Conservation (phyloP, 1,140 invertebrate genomes). For the Caenorhabditis inopinata region DNA sequence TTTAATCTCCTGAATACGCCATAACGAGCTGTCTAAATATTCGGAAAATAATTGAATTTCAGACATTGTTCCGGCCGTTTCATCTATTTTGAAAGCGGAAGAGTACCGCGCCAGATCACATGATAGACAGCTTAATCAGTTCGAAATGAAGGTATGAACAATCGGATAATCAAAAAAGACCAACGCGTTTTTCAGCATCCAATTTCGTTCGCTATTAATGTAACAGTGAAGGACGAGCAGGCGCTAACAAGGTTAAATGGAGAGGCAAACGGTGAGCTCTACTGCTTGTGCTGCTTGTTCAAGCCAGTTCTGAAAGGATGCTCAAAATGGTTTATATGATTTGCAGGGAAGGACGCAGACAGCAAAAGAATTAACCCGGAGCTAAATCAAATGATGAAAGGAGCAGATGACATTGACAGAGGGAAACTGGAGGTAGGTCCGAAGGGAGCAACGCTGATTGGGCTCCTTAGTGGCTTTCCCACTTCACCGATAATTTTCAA, state of each 20-base stretch:
- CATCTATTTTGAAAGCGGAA: slow-evolving; percentile 24
- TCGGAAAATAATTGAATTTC: slow-evolving; percentile 10
- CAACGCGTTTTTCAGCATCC: neutral
- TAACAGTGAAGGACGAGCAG: neutral
- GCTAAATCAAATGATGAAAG: slow-evolving; percentile 13
- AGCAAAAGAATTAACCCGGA: slow-evolving; percentile 4
- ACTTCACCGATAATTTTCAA: too few species aligned
- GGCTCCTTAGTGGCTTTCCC: too few species aligned
- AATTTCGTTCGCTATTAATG: neutral
- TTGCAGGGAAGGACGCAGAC: slow-evolving; percentile 9
- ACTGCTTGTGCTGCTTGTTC: too few species aligned
- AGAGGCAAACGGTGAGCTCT: neutral
- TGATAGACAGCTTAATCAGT: neutral
- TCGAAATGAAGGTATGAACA: neutral
- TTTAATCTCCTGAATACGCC: neutral
- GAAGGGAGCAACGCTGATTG: too few species aligned
- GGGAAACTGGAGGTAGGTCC: neutral
- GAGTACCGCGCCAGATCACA: neutral
- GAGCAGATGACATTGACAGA: neutral
- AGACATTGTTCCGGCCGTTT: slow-evolving; percentile 6
- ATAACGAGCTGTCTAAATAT: neutral
- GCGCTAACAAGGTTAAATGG: neutral
- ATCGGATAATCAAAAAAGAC: too few species aligned
- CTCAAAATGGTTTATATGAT: neutral
- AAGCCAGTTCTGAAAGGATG: neutral